Evolutionary conservation across 2,888 invertebrate species (phyloP).

Genomic region (Conops quadrifasciatus): DNA sequence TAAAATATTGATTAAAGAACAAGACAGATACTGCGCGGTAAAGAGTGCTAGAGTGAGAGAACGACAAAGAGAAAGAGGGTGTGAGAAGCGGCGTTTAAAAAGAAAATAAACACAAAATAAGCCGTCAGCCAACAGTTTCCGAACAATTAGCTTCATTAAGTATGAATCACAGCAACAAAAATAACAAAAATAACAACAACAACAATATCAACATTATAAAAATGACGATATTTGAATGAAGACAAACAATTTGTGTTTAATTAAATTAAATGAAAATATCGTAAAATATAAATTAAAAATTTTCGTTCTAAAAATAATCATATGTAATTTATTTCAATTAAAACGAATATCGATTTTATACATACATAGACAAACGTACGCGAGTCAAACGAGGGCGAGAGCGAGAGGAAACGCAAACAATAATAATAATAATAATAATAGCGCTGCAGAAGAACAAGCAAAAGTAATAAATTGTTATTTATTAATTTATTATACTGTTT

Average conservation of each 20-base stretch:
- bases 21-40: too few relatives aligned
- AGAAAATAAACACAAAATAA: too few relatives aligned
- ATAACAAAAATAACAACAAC: slow-evolving; percentile 2
- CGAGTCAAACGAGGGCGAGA: too few relatives aligned
- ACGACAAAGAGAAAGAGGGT: too few relatives aligned
- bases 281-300: neutral
- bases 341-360: slow-evolving; percentile 44
- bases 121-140: too few relatives aligned
- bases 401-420: too few relatives aligned
- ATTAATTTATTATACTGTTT: slow-evolving; percentile 60
- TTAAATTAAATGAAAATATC: slow-evolving; percentile 8
- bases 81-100: too few relatives aligned
- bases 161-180: too few relatives aligned
- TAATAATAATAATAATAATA: neutral
- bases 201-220: neutral
- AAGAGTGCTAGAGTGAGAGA: too few relatives aligned
- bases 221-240: neutral
- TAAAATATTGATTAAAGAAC: too few relatives aligned
- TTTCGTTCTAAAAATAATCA: neutral
- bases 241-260: slow-evolving; percentile 4
- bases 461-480: slow-evolving; percentile 60
- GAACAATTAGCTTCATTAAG: too few relatives aligned
- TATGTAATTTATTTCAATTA: slow-evolving; percentile 26
- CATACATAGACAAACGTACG: slow-evolving; percentile 2
- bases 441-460: slow-evolving; percentile 32